Base-by-base conservation (phyloP, 2,888 invertebrate genomes). In the Halictus ligatus region DNA sequence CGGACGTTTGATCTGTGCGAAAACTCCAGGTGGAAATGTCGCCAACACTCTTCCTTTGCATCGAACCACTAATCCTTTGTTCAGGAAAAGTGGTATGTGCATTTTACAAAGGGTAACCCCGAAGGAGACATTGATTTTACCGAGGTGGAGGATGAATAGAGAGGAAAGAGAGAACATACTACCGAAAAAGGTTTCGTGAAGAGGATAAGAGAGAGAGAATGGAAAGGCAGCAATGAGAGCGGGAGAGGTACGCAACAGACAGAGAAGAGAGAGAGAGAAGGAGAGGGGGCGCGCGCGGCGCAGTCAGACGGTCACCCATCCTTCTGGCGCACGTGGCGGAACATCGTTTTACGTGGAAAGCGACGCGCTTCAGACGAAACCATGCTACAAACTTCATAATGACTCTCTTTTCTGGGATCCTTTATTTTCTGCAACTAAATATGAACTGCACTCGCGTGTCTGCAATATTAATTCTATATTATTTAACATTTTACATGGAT, bases 231-330 rank as follows among this genome's bases (percentile, higher is more conserved):
- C 3, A 4, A 18, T 3, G 35, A 35, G 35, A 35, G 35, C 35
- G 35, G 35, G 35, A 35, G 35, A 35, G 35, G 35, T 35, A 35
- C 35, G 5, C 35, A 35, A 35, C 35, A 35, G 35, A 35, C 35
- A 35, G 35, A 48, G 18, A 12, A 2, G 1, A 2, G 13, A 5
- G 21, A 48, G 0, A 1, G 2, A 8, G 6, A 8, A 10, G 2
- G 25, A 1, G 18, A 0, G 15, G 8, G 10, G 1, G 3, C n/a
- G n/a, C n/a, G n/a, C n/a, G n/a, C n/a, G n/a, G n/a, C n/a, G n/a
- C n/a, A n/a, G 10, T 21, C 35, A 8, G 54, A 8, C 75, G 83
- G 54, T 83, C 83, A 83, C 83, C 83, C 83, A 83, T 83, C 83
- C 13, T 60, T 18, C 25, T 3, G 2, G 7, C 2, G 29, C 2